Evolutionary conservation across 1,140 invertebrate genomes (phyloP), one percentile per base, ranked within the genome.

Genomic region (Bombus waltoni): DNA sequence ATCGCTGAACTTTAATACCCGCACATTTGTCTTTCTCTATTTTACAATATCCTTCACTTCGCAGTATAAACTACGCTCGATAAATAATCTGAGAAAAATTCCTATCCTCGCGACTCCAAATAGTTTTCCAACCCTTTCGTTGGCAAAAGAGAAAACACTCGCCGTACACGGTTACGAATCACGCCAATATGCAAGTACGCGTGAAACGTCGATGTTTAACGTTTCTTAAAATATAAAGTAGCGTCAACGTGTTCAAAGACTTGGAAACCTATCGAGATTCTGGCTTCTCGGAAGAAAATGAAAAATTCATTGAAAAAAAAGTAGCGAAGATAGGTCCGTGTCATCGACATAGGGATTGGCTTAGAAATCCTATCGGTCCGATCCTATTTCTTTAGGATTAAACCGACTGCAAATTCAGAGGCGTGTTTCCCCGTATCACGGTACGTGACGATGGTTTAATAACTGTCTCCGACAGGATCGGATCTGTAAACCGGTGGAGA

Each of bases 401-500:
- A 32, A 68, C 66, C 32, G 18, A 8, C 8, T 32, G 32, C 22
- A 25, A n/a, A 70, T 25, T 70, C 25, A 40, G 9, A 40, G 4
- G 22, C 3, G 38, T 28, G 18, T 40, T 40, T 38, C 9, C 62
- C 35, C 71, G 32, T 68, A 38, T 73, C 28, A 28, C 42, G 13
- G n/a, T 32, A 44, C 47, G 68, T 13, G 66, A 40, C 79, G 44
- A 72, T 59, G 47, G 35, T 71, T 81, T 32, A 38, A 65, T 73
- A 38, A 82, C 57, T 65, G 25, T 73, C 42, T 4, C 15, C 9
- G 10, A 47, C 5, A 35, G 42, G 9, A 59, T 72, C n/a, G n/a
- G 11, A 11, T 44, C 35, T 18, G 40, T 10, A 42, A 40, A 22
- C 32, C 53, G 44, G 13, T 3, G 22, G 57, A 15, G n/a, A 44